A percentile compares a stretch with the other conserved stretches of the same genome.
phyloP scores from a whole-genome alignment of 64 coral and sea anemone genomes.

The Anthopleura sola region DNA sequence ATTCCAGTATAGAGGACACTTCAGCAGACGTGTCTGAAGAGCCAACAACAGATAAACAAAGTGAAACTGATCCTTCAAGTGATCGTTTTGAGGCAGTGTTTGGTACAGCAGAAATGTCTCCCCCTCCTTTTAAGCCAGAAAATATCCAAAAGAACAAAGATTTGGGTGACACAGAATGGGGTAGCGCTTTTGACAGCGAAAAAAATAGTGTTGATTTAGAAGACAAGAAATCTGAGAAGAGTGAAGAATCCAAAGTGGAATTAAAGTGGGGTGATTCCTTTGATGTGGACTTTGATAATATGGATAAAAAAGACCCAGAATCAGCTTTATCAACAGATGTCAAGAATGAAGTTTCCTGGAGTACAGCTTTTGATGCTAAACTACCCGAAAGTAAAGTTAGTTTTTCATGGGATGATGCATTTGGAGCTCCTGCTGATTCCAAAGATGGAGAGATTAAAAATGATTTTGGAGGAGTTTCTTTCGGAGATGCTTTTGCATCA shows the following conservation, averaged over 20 bases:
- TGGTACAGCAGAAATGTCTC: constrained; percentile 11
- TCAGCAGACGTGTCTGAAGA: neutral
- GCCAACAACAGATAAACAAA: constrained; percentile 9
- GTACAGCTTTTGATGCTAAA: constrained; percentile 42
- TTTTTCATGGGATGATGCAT: constrained; percentile 69
- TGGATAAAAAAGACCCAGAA: neutral
- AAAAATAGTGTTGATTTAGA: neutral
- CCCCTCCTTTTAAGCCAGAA: constrained; percentile 31
- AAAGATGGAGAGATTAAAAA: neutral
- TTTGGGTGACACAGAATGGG: neutral
- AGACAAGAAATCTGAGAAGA: neutral
- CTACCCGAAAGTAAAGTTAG: neutral
- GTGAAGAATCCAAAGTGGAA: neutral
- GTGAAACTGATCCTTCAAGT: neutral
- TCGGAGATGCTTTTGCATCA: constrained; percentile 26
- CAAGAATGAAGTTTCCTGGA: constrained; percentile 40
- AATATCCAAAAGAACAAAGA: neutral
- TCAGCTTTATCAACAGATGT: too few species aligned
- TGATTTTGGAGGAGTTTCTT: neutral
- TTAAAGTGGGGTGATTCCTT: constrained; percentile 4
- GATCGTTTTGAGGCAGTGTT: constrained; percentile 42
- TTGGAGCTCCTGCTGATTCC: constrained; percentile 8
- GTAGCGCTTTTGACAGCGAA: neutral
- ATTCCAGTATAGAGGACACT: neutral
- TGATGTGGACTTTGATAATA: neutral